These are phyloP conservation scores for Phania funesta DNA, from an alignment of 2,888 invertebrate genomes.

Conservation along the genomic window DNA sequence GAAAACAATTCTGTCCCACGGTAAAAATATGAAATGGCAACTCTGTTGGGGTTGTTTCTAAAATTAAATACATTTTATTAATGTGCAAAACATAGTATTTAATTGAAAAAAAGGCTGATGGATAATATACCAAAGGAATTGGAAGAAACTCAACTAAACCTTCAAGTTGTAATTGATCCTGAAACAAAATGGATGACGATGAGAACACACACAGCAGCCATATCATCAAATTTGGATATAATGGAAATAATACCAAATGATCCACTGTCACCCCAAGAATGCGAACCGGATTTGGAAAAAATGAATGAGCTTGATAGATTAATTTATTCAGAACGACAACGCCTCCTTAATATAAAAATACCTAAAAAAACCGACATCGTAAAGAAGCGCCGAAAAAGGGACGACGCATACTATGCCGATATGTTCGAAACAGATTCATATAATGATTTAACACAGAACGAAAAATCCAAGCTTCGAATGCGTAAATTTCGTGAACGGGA, in stretches of 20 bases:
- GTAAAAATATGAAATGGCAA: too few species aligned
- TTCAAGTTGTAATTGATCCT: conserved; percentile 36
- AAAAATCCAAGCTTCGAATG: conserved; percentile 36
- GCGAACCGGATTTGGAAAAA: conserved; percentile 9
- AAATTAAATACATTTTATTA: too few species aligned
- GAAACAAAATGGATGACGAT: conserved; percentile 37
- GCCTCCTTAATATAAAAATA: conserved; percentile 25
- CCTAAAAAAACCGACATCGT: neutral
- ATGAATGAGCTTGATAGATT: conserved; percentile 41
- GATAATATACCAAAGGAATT: conserved; percentile 41
- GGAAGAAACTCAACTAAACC: conserved; percentile 38
- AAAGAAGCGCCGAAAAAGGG: neutral
- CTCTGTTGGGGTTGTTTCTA: too few species aligned
- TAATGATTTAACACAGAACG: neutral
- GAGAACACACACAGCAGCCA: conserved; percentile 1
- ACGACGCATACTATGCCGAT: neutral
- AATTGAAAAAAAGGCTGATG: neutral
- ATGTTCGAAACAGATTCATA: neutral
- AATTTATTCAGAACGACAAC: conserved; percentile 31
- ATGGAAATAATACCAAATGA: conserved; percentile 17
- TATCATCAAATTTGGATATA: neutral
- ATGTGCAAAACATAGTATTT: neutral
- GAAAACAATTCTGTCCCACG: too few species aligned
- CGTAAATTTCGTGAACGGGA: conserved; percentile 45
- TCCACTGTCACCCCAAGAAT: conserved; percentile 13